Conservation (phyloP, 2,888 invertebrate species). For the Teleogryllus oceanicus region DNA sequence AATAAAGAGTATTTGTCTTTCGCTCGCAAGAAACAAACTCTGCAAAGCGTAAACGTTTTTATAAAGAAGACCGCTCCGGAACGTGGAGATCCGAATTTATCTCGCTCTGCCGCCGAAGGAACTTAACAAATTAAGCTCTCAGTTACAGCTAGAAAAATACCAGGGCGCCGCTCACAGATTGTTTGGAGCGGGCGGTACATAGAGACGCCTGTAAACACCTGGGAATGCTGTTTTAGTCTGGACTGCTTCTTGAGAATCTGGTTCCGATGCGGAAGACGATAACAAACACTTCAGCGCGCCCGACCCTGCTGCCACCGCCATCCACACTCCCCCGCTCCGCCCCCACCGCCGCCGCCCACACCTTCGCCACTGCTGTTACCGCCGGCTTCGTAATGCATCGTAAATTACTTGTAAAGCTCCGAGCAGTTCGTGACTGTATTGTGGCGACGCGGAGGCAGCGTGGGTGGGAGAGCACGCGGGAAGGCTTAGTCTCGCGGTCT, state of each 20-base stretch:
- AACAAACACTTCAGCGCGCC: neutral
- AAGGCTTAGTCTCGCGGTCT: no score
- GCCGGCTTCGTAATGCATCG: neutral
- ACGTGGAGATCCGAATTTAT: neutral
- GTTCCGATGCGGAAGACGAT: constrained; percentile 3
- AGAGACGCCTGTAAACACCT: constrained; percentile 2
- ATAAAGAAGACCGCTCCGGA: neutral
- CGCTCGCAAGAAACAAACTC: constrained; percentile 8
- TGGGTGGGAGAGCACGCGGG: no score
- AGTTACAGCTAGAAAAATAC: neutral
- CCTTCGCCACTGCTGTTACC: neutral
- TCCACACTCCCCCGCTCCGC: no score
- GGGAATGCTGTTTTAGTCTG: neutral
- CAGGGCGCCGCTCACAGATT: neutral
- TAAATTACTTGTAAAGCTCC: neutral
- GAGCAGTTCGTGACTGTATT: no score
- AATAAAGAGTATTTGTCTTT: constrained; percentile 1
- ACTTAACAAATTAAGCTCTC: neutral
- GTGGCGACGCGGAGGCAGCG: no score
- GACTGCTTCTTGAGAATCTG: neutral
- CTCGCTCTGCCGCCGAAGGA: neutral
- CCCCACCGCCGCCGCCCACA: no score
- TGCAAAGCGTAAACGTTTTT: neutral
- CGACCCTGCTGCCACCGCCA: no score
- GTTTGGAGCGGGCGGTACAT: neutral